phyloP scores from a whole-genome alignment of 2,113 vertebrate genomes.

The Ailuropoda melanoleuca region DNA sequence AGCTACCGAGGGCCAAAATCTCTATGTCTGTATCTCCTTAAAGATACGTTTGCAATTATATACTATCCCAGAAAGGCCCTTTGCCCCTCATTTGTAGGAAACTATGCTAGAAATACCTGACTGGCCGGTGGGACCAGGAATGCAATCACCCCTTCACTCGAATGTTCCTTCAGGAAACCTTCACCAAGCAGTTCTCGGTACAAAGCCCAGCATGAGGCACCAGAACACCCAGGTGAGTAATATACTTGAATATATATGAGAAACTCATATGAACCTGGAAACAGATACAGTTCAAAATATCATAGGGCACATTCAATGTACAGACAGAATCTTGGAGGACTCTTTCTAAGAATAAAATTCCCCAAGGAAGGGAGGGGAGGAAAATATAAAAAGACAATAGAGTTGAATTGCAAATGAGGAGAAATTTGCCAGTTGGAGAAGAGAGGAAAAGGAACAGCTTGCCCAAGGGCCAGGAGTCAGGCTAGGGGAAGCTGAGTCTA shows the following conservation, averaged over 20 bases:
- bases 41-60: not conserved
- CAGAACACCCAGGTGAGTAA: not conserved
- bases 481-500: too few relatives aligned
- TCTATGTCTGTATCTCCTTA: not conserved
- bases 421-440: not conserved
- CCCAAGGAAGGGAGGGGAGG: not conserved
- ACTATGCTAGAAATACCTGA: not conserved
- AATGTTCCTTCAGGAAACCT: not conserved
- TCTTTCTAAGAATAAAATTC: not conserved
- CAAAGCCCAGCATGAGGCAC: not conserved
- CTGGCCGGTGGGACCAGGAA: not conserved
- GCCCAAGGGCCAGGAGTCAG: not conserved
- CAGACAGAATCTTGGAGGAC: not conserved
- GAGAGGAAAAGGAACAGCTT: not conserved
- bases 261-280: not conserved
- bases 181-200: not conserved
- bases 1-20: not conserved
- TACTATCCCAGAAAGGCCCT: not conserved
- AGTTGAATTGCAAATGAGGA: not conserved
- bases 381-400: not conserved
- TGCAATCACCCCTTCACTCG: not conserved
- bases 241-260: not conserved
- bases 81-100: not conserved
- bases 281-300: not conserved
- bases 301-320: not conserved